phyloP scores from a whole-genome alignment of 1,140 invertebrate genomes.

The Aphis craccivora region DNA sequence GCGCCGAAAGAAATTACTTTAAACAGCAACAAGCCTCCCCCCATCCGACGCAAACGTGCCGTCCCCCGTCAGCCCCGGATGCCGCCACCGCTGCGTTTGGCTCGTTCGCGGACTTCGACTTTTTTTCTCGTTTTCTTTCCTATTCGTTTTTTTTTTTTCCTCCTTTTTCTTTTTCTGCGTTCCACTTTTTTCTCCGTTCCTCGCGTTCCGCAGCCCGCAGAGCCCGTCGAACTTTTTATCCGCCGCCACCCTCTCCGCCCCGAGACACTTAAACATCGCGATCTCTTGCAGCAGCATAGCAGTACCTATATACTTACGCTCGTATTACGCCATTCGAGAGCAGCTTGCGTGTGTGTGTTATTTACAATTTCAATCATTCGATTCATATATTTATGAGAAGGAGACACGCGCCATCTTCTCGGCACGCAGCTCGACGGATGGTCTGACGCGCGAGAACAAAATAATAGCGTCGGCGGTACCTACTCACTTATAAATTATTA shows the following conservation, averaged over 20 bases:
- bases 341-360: background rate
- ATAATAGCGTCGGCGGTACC: too few species aligned
- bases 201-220: too few species aligned
- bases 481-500: too few species aligned
- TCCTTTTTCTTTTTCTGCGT: background rate
- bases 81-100: background rate
- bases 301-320: background rate
- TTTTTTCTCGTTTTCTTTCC: constrained; percentile 28
- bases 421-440: too few species aligned
- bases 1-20: constrained; percentile 49
- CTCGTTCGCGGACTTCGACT: constrained; percentile 45
- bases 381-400: background rate
- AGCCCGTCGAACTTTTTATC: background rate
- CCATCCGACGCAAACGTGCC: background rate
- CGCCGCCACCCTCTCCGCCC: background rate
- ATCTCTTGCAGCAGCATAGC: background rate
- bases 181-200: background rate
- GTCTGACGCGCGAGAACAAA: too few species aligned
- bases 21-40: constrained; percentile 42
- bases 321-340: background rate
- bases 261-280: constrained; percentile 11
- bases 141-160: background rate
- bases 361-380: background rate
- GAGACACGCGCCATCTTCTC: too few species aligned
- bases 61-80: background rate